Percentiles rank a stretch among this genome's conserved stretches.
phyloP scores from a whole-genome alignment of 2,797 vertebrate species.

The Falco peregrinus region DNA sequence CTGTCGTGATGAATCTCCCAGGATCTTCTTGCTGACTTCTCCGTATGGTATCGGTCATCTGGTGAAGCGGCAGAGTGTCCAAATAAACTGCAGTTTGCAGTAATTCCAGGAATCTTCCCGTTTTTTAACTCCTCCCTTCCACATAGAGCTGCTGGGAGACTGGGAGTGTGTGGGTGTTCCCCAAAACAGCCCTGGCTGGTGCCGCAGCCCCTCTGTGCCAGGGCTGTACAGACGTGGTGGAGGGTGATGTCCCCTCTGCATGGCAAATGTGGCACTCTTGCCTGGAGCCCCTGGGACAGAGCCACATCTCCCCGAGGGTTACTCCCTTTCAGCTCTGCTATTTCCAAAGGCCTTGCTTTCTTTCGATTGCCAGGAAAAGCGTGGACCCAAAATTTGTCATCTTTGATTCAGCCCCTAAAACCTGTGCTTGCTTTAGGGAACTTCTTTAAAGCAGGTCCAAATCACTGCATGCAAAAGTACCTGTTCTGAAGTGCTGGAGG shows the following conservation, averaged over 20 bases:
- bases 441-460: background rate
- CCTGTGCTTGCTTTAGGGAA: background rate
- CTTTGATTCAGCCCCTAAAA: background rate
- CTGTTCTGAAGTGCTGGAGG: background rate
- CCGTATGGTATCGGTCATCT: background rate
- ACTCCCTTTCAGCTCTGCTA: background rate
- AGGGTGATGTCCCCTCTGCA: background rate
- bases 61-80: background rate
- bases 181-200: background rate
- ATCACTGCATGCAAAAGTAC: background rate
- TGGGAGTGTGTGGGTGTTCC: background rate
- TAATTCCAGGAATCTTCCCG: background rate
- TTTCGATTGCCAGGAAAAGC: background rate
- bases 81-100: background rate
- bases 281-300: background rate
- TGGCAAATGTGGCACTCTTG: rapidly evolving
- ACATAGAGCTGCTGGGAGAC: background rate
- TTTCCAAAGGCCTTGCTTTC: background rate
- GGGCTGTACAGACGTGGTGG: rapidly evolving
- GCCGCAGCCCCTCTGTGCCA: background rate
- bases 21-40: background rate
- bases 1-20: background rate
- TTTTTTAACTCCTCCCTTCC: slow-evolving; percentile 11
- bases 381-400: background rate
- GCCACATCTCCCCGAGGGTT: rapidly evolving